A percentile compares a stretch with the other conserved stretches of the same genome.
Evolutionary conservation across 1,140 invertebrate genomes (phyloP).

Genomic region (Brachionus rubens): DNA sequence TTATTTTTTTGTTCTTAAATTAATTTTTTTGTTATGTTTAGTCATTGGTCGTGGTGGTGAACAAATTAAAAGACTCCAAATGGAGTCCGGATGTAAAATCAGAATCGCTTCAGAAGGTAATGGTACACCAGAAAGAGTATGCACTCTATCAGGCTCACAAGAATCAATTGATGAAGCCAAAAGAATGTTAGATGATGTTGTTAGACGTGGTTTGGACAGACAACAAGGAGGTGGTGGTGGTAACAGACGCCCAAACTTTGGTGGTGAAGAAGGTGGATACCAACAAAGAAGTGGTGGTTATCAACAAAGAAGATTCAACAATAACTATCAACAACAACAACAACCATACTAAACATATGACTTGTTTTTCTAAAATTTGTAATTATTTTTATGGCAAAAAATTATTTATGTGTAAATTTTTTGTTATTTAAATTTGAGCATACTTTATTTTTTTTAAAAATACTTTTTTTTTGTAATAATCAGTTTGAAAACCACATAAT

Average conservation of each 20-base stretch:
- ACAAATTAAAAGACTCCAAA: constrained; percentile 88
- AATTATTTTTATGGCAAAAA: no score
- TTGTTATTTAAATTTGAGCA: no score
- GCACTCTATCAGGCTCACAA: constrained; percentile 38
- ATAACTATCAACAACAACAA: constrained; percentile 7
- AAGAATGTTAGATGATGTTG: constrained; percentile 40
- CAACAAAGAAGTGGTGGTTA: background rate
- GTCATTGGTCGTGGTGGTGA: constrained; percentile 83
- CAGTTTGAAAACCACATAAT: no score
- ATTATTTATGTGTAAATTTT: no score
- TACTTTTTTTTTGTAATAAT: no score
- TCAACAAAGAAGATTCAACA: constrained; percentile 38
- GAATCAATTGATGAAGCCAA: constrained; percentile 45
- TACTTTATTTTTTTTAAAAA: no score
- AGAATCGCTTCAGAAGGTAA: constrained; percentile 67
- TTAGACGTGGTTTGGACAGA: constrained; percentile 22
- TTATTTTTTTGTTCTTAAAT: background rate
- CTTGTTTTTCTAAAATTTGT: no score
- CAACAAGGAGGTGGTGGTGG: background rate
- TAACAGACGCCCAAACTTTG: background rate
- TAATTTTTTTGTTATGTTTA: background rate
- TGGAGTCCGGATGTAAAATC: constrained; percentile 92
- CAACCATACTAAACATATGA: no score
- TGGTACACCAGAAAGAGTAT: constrained; percentile 3
- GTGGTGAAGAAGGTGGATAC: background rate